Evolutionary conservation across 1,140 invertebrate genomes (phyloP).

Genomic region (Nasonia giraulti): DNA sequence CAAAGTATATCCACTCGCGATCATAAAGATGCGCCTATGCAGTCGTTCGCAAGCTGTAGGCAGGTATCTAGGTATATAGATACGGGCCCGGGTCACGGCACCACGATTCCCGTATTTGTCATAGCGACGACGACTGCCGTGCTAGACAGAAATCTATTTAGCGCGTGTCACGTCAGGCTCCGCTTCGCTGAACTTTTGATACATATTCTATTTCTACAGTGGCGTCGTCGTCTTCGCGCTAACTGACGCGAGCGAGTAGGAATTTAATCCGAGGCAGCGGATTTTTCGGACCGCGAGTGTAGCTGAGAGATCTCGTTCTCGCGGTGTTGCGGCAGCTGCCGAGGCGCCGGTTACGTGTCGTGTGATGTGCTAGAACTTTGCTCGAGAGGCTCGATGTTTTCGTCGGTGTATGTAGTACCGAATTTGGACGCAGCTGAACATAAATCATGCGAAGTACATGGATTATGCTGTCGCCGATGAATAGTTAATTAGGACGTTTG

Average conservation of each 20-base stretch:
- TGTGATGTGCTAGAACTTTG: no score
- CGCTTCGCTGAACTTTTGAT: constrained; percentile 17
- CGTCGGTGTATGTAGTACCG: no score
- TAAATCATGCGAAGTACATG: no score
- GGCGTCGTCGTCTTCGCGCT: no score
- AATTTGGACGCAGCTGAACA: no score
- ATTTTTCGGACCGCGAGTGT: neutral
- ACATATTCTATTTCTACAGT: neutral
- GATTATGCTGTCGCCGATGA: no score
- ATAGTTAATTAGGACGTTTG: neutral
- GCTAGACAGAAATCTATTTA: constrained; percentile 43
- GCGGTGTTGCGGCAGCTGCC: no score
- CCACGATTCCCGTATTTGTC: constrained; percentile 44
- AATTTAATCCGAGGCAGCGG: neutral
- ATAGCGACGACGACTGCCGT: neutral
- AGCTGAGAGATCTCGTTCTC: no score
- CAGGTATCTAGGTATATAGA: neutral
- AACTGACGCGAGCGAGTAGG: neutral
- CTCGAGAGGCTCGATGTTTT: no score
- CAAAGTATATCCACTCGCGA: neutral
- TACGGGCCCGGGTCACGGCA: constrained; percentile 8
- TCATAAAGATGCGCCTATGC: neutral
- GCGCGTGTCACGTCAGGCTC: constrained; percentile 18
- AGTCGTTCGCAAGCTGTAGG: neutral
- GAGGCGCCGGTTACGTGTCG: no score